Conservation (phyloP, 2,797 vertebrate species). For the Gymnodraco acuticeps region DNA sequence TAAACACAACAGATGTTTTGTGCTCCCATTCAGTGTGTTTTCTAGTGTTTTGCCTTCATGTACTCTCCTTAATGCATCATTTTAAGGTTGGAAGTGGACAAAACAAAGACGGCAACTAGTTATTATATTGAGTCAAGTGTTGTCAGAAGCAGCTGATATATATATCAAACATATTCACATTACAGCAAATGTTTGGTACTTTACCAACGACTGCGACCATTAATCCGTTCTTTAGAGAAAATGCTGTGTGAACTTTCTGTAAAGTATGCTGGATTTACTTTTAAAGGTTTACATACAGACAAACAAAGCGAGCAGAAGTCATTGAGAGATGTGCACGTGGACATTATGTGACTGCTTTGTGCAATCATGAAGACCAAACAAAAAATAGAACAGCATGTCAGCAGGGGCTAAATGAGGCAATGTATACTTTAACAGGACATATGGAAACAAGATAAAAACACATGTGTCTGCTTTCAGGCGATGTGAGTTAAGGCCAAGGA, state of each 20-base stretch:
- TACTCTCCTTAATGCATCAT: background rate
- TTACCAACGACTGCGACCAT: background rate
- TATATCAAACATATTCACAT: background rate
- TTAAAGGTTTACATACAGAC: background rate
- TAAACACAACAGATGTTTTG: slow-evolving; percentile 26
- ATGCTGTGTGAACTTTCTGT: background rate
- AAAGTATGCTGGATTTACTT: background rate
- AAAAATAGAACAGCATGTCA: slow-evolving; percentile 12
- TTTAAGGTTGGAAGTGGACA: background rate
- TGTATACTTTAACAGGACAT: slow-evolving; percentile 24
- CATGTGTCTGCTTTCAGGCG: slow-evolving; percentile 14
- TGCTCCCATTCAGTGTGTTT: background rate
- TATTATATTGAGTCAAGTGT: background rate
- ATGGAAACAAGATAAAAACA: background rate
- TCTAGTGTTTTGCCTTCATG: too few species aligned
- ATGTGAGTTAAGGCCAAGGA: slow-evolving; percentile 40
- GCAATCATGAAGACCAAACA: slow-evolving; percentile 20
- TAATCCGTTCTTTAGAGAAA: too few species aligned
- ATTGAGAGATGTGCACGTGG: background rate
- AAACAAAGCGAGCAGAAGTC: background rate
- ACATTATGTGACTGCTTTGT: background rate
- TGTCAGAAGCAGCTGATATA: background rate
- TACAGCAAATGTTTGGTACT: background rate
- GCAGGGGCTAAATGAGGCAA: slow-evolving; percentile 32
- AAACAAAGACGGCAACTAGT: background rate